These are phyloP conservation scores for Squalus acanthias DNA, from an alignment of 2,797 vertebrate species.

Conservation along the genomic window DNA sequence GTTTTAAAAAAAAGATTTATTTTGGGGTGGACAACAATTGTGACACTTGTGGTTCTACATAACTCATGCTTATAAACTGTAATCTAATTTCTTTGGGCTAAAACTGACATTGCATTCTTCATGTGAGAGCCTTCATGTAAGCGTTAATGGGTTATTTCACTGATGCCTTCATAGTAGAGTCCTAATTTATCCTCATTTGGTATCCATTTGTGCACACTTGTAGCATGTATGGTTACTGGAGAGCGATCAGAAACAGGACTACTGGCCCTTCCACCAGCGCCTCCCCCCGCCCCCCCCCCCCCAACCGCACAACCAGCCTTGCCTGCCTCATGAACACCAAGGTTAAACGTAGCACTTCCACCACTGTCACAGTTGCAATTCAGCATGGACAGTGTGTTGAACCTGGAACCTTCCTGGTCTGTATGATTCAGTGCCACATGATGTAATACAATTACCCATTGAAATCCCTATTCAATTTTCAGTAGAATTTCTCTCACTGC, in stretches of 20 bases:
- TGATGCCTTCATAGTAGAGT: background rate
- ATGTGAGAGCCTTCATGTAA: no score
- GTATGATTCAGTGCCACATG: background rate
- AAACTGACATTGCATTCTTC: background rate
- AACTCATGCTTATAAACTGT: background rate
- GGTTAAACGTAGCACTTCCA: background rate
- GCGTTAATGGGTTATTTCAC: background rate
- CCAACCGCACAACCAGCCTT: no score
- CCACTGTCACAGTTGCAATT: background rate
- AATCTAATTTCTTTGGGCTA: background rate
- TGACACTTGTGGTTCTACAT: background rate
- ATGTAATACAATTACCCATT: background rate
- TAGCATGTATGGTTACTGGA: background rate
- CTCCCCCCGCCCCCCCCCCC: background rate
- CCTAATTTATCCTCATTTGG: background rate
- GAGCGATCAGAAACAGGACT: background rate
- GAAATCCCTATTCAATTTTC: background rate
- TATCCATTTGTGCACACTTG: background rate
- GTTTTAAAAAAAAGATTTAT: background rate
- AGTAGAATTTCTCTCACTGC: background rate
- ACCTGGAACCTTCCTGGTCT: background rate
- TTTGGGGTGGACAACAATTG: background rate
- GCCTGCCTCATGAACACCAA: background rate
- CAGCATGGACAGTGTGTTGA: background rate
- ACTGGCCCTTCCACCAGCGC: background rate